Base-by-base conservation (phyloP, 2,113 vertebrate species). In the Oreocharis arfaki region DNA sequence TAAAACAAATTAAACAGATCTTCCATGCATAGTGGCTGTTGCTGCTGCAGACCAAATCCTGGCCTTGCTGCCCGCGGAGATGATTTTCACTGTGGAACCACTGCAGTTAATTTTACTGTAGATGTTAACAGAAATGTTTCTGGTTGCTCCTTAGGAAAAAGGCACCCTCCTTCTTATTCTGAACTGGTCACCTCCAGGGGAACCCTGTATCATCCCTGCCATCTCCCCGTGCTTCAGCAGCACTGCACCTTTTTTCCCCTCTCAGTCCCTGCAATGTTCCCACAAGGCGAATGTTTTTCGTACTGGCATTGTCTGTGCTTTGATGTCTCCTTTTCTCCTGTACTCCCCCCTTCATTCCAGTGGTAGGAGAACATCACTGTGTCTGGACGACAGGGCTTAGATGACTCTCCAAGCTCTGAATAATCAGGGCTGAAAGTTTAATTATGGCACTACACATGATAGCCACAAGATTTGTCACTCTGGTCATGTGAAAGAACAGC, bases 361-460 rank as follows among this genome's bases (percentile, higher is more conserved):
- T 14, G 71, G 46, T 35, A 46, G 60, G 74, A 71, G 82, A 73
- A 57, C 87, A 86, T 89, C 57, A 16, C n/a, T 1, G 2, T 61
- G 37, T 68, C 87, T 6, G 19, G 23, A 53, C 13, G 39, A 90
- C 57, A 71, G 46, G 57, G 60, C 50, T 93, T 56, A 60, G 64
- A 84, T 92, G 86, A 57, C 64, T 96, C 87, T 90, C 49, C 11
- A 11, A 89, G 65, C 67, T 75, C 76, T 79, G 60, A 90, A 88
- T 94, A 94, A 95, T 93, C 94, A 94, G 56, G 46, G 47, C 50
- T 87, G 86, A 90, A 96, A 44, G 53, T 79, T 94, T 94, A 95
- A 95, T 96, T 92, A 78, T 74, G 90, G 94, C 79, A 94, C 75
- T 96, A 92, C 64, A 52, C 68, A 69, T 93, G 93, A 92, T 90